Percentiles rank a stretch among this genome's conserved stretches.
Conservation (phyloP, 2,888 invertebrate species). For the Gastrophysa polygoni region DNA sequence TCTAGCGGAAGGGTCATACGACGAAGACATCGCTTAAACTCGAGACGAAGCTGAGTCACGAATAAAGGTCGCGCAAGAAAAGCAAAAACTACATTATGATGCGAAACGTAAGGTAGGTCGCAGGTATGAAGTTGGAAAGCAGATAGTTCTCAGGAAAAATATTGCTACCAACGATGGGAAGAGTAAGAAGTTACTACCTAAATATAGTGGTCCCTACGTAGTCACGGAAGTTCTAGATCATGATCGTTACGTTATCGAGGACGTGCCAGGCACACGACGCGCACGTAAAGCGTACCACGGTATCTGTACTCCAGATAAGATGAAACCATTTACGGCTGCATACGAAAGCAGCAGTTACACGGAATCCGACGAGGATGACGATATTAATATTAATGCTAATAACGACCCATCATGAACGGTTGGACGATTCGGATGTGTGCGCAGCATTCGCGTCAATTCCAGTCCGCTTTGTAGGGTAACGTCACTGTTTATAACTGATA, state of each 20-base stretch:
- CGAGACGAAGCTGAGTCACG: conserved; percentile 8
- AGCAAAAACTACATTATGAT: conserved; percentile 16
- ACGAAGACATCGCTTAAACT: neutral
- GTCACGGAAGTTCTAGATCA: conserved; percentile 21
- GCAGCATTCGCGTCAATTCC: neutral
- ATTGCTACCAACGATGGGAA: conserved; percentile 15
- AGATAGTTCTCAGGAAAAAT: conserved; percentile 13
- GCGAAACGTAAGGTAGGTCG: conserved; percentile 12
- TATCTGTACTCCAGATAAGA: conserved; percentile 23
- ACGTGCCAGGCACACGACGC: conserved; percentile 23
- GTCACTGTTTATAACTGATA: neutral
- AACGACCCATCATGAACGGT: neutral
- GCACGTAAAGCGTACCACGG: conserved; percentile 11
- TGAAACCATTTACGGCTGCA: conserved; percentile 12
- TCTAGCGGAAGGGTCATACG: neutral
- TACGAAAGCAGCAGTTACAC: neutral
- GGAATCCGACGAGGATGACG: neutral
- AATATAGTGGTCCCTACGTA: conserved; percentile 27
- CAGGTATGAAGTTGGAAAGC: neutral
- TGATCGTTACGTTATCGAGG: conserved; percentile 26
- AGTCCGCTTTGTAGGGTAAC: neutral
- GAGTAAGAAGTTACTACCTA: conserved; percentile 27
- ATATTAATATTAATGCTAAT: neutral
- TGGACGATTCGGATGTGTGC: neutral
- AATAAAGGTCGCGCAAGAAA: conserved; percentile 4